Conservation (phyloP, 2,888 invertebrate species). For the Ichneumoninae sp. region DNA sequence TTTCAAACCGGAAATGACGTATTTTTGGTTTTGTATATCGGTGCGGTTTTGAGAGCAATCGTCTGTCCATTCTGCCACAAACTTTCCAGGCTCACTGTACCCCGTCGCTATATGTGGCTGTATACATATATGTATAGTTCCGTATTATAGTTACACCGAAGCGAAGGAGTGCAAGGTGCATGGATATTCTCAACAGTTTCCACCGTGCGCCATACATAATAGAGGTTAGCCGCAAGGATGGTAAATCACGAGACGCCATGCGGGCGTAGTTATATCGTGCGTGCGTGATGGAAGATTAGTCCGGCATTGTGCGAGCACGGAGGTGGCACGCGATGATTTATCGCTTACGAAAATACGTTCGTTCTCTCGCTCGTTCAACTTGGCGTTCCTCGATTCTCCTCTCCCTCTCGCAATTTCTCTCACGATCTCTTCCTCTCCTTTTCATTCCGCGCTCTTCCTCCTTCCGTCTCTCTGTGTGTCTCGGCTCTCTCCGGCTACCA, state of each 20-base stretch:
- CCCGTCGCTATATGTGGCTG: conserved; percentile 1
- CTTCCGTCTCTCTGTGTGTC: conserved; percentile 54
- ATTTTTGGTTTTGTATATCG: neutral
- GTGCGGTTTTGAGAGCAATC: neutral
- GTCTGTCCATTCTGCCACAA: conserved; percentile 27
- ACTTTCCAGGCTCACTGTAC: conserved; percentile 72
- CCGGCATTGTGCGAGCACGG: conserved; percentile 82
- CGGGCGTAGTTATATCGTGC: conserved; percentile 84
- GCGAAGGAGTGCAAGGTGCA: conserved; percentile 80
- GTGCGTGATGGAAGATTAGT: conserved; percentile 83
- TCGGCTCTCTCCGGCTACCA: conserved; percentile 61
- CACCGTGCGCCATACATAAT: conserved; percentile 82
- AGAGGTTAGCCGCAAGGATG: conserved; percentile 83
- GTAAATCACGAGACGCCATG: conserved; percentile 84
- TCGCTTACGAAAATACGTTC: conserved; percentile 75
- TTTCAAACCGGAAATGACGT: neutral
- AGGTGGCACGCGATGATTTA: conserved; percentile 82
- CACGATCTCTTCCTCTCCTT: conserved; percentile 20
- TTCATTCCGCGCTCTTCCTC: conserved; percentile 34
- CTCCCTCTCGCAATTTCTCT: conserved; percentile 38
- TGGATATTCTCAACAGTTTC: conserved; percentile 81
- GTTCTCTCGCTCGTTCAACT: conserved; percentile 61
- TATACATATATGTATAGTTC: conserved; percentile 13
- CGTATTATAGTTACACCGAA: conserved; percentile 11
- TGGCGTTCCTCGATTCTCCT: conserved; percentile 38